Base-by-base conservation (phyloP, 92 coral and sea anemone genomes). In the Palythoa grandis region DNA sequence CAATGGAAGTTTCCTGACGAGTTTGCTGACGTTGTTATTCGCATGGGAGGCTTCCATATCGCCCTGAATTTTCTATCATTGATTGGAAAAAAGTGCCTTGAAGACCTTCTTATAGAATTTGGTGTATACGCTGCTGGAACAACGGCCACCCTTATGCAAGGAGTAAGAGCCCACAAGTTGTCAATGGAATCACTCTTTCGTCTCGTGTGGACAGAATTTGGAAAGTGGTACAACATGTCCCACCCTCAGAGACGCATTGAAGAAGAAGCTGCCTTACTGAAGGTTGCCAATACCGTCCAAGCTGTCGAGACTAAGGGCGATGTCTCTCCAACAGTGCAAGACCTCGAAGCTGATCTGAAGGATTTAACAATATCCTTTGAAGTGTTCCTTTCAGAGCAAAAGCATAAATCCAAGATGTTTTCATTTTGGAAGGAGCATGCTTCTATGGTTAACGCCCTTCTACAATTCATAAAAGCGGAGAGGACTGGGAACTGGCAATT, bases 21-120 rank as follows among this genome's bases (percentile, higher is more conserved):
- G 85, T 88, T 92, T 77, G 53, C 69, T 14, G 78, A 83, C 76
- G 74, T 69, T 54, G 92, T 90, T 4, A 82, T 92, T n/a, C 78
- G 93, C 67, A 85, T 88, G 90, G 93, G 95, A 58, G 89, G 95
- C 2, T 90, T 88, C 68, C 95, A 90, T 82, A 90, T 92, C 11
- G 92, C 89, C 1, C 80, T 90, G n/a, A 86, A 90, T 69, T 87
- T 72, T 68, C 83, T 89, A 2, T 39, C 90, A 86, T 75, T 72
- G 39, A 67, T 78, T 25, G 89, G 89, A 13, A 87, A 78, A 57
- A 82, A 82, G 70, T 89, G 38, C 38, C 60, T 92, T 23, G 93
- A 92, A 70, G 93, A 92, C 19, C 86, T 92, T 11, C 65, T 92
- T 7, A 78, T 90, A 58, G 95, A 92, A 37, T 88, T 85, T 23